Conservation (phyloP, 2,113 vertebrate species). For the Pseudorasbora parva region DNA sequence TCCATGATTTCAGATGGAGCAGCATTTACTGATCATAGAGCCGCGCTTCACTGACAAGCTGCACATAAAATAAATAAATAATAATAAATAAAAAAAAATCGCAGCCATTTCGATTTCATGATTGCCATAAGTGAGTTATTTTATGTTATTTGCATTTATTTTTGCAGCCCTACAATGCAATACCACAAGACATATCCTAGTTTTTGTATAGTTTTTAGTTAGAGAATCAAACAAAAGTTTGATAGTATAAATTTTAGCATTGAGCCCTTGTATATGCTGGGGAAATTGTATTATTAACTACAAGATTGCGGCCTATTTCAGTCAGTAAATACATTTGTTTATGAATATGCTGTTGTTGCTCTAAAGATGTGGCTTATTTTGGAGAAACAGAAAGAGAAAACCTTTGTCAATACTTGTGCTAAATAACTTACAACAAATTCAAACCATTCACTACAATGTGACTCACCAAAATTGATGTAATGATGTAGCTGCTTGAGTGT, state of each 20-base stretch:
- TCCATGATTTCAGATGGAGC: too few relatives aligned
- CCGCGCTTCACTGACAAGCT: too few relatives aligned
- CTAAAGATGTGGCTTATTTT: neutral
- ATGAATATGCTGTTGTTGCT: neutral
- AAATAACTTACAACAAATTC: neutral
- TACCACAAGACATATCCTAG: neutral
- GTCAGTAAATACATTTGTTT: neutral
- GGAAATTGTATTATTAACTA: neutral
- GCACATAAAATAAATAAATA: too few relatives aligned
- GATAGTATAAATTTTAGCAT: neutral
- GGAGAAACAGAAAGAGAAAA: neutral
- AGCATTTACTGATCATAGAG: too few relatives aligned
- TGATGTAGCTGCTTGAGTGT: slow-evolving; percentile 19
- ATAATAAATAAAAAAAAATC: too few relatives aligned
- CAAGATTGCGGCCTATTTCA: neutral
- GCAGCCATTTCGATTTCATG: too few relatives aligned
- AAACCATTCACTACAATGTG: neutral
- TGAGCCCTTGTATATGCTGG: too few relatives aligned
- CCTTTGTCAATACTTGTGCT: neutral
- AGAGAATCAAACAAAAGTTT: too few relatives aligned
- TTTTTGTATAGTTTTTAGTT: too few relatives aligned
- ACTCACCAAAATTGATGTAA: slow-evolving; percentile 1
- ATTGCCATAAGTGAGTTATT: too few relatives aligned
- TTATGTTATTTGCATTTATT: too few relatives aligned
- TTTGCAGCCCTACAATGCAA: neutral